Conservation (phyloP, 30 jellyfish, hydroid and myxozoan genomes). For the Chrysaora quinquecirrha region DNA sequence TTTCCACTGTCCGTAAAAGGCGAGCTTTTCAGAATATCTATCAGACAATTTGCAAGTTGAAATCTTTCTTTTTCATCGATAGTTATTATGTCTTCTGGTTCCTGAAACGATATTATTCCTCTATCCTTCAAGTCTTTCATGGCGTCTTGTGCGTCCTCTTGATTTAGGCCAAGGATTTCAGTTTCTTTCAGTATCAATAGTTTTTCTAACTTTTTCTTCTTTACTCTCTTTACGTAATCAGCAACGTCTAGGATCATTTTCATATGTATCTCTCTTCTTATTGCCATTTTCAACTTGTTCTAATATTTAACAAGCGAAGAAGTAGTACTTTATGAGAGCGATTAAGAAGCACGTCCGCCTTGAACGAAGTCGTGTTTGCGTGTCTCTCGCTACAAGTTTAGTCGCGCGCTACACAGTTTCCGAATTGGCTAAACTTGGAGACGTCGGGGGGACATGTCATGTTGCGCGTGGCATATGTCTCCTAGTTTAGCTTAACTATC, state of each 20-base stretch:
- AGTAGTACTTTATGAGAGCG: background rate
- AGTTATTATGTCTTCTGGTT: background rate
- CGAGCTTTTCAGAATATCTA: background rate
- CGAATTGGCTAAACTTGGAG: no score
- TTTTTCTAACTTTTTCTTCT: background rate
- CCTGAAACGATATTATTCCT: background rate
- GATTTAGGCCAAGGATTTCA: conserved; percentile 1
- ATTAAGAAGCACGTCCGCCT: background rate
- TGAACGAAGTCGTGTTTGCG: background rate
- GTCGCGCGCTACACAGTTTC: no score
- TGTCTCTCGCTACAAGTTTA: no score
- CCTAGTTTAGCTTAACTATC: no score
- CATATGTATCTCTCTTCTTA: background rate
- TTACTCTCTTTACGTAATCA: background rate
- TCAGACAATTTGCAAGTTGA: background rate
- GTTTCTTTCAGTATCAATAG: background rate
- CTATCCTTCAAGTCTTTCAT: background rate
- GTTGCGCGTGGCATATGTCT: no score
- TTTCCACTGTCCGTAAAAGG: background rate
- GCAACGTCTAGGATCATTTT: background rate
- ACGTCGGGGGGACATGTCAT: no score
- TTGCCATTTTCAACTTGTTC: background rate
- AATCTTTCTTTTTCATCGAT: background rate
- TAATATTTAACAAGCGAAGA: background rate
- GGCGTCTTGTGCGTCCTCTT: background rate